Conservation (phyloP, 2,113 vertebrate genomes). For the Chamaea fasciata region DNA sequence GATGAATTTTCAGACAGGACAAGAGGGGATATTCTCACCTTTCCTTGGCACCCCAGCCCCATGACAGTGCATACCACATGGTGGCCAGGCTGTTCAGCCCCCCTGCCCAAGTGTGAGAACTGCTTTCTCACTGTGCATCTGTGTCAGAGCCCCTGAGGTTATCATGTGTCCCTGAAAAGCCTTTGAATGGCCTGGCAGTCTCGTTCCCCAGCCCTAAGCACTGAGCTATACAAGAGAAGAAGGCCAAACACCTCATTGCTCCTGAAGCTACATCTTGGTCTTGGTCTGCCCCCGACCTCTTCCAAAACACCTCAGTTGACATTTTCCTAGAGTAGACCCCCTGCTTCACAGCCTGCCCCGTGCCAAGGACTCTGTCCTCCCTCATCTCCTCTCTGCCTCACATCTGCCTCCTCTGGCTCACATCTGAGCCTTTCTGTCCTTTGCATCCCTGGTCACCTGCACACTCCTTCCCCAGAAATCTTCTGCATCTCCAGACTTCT, state of each 20-base stretch:
- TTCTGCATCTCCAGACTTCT: background rate
- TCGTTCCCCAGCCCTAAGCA: background rate
- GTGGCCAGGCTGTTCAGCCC: background rate
- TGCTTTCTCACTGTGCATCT: background rate
- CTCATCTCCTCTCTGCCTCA: background rate
- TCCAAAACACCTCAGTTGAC: background rate
- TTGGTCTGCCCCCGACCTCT: background rate
- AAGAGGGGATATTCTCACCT: background rate
- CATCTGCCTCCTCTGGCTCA: background rate
- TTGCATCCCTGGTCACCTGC: rapidly evolving
- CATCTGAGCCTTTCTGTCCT: rapidly evolving
- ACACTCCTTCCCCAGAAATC: background rate
- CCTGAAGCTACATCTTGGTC: background rate
- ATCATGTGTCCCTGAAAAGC: background rate
- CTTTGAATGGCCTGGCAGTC: background rate
- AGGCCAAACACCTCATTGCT: background rate
- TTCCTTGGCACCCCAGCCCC: background rate
- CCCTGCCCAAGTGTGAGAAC: rapidly evolving
- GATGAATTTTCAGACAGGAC: background rate
- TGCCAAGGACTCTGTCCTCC: background rate
- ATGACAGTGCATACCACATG: rapidly evolving
- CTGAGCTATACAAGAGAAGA: background rate
- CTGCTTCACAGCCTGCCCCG: background rate
- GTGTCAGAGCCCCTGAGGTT: background rate
- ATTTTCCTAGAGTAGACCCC: background rate